Percentiles rank a stretch among this genome's conserved stretches.
Conservation (phyloP, 2,113 vertebrate genomes). For the Pitta sordida region DNA sequence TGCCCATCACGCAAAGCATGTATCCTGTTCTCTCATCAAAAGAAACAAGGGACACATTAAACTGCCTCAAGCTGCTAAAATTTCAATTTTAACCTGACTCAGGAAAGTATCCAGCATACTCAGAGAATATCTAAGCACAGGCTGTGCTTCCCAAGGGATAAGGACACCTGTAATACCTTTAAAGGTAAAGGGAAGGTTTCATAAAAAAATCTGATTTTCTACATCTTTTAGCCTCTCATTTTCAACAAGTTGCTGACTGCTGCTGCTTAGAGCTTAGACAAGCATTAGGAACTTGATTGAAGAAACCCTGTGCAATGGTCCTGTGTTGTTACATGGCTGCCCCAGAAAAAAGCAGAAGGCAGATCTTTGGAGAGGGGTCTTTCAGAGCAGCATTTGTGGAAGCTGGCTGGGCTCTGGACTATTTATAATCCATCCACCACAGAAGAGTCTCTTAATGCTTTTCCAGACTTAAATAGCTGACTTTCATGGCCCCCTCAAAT, state of each 20-base stretch:
- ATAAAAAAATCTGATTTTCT: neutral
- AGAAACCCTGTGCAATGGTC: neutral
- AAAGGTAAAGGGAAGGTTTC: neutral
- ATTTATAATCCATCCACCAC: neutral
- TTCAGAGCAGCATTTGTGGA: neutral
- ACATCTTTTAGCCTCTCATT: neutral
- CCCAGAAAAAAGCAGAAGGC: neutral
- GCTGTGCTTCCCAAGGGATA: neutral
- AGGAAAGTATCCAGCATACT: neutral
- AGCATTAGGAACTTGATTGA: neutral
- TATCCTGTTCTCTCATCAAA: neutral
- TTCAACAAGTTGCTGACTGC: neutral
- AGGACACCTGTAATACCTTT: neutral
- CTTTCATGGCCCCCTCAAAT: slow-evolving; percentile 33
- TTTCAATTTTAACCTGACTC: neutral
- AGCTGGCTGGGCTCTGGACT: neutral
- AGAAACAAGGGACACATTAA: neutral
- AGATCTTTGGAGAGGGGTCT: neutral
- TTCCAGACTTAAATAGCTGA: slow-evolving; percentile 14
- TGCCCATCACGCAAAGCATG: neutral
- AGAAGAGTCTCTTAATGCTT: slow-evolving; percentile 52
- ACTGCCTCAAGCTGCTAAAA: neutral
- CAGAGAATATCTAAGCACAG: neutral
- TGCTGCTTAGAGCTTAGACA: neutral
- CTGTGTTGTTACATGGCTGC: neutral